Conservation (phyloP, 2,113 vertebrate genomes). For the Gavia stellata region DNA sequence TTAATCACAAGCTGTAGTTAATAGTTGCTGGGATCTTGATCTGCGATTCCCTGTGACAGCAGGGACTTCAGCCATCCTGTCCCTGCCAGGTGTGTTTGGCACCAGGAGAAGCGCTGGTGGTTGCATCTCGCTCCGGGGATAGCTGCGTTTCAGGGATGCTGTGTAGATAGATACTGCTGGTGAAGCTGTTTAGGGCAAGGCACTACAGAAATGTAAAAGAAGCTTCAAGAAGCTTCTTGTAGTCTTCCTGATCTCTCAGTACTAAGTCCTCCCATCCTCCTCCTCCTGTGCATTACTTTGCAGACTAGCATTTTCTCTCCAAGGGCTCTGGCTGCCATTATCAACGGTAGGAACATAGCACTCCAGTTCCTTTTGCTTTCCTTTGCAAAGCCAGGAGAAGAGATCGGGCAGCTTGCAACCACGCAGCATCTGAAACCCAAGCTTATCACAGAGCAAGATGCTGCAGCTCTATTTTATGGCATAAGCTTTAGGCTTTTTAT, state of each 20-base stretch:
- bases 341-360: neutral
- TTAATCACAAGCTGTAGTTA: neutral
- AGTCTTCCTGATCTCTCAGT: neutral
- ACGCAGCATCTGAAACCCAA: neutral
- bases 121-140: neutral
- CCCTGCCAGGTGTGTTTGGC: neutral
- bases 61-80: neutral
- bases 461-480: neutral
- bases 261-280: neutral
- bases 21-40: neutral
- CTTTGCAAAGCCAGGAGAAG: neutral
- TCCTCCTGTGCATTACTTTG: neutral
- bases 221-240: slow-evolving; percentile 25
- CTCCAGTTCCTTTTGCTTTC: neutral
- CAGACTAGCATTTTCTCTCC: neutral
- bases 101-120: neutral
- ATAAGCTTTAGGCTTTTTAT: neutral
- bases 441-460: neutral
- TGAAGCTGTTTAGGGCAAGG: neutral
- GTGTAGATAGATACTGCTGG: neutral
- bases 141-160: neutral
- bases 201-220: neutral
- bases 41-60: neutral
- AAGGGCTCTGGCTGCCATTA: neutral
- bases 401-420: neutral